Conservation (phyloP, 1,140 invertebrate genomes). For the Macrosteles quadrilineatus region DNA sequence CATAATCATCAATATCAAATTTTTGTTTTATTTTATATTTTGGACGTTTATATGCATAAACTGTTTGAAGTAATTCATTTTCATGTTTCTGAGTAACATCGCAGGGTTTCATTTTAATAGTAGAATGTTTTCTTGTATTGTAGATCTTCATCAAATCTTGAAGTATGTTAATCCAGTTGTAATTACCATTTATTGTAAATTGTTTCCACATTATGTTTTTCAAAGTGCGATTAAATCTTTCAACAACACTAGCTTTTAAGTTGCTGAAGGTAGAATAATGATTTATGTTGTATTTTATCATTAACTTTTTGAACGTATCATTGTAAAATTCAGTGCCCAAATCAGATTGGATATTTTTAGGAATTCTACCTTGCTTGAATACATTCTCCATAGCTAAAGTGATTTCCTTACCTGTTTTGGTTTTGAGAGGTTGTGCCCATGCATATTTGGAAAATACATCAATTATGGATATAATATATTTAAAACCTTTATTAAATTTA, state of each 20-base stretch:
- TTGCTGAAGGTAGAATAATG: neutral
- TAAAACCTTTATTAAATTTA: slow-evolving; percentile 45
- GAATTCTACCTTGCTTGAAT: neutral
- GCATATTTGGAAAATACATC: slow-evolving; percentile 46
- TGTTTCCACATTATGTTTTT: neutral
- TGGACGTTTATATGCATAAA: too few relatives aligned
- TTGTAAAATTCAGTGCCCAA: slow-evolving; percentile 23
- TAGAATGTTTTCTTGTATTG: slow-evolving; percentile 12
- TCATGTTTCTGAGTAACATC: neutral
- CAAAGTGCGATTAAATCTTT: neutral
- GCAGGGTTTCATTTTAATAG: slow-evolving; percentile 5
- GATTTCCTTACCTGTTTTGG: neutral
- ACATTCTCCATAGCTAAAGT: neutral
- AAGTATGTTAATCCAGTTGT: slow-evolving; percentile 10
- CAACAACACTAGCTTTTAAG: neutral
- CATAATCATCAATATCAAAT: slow-evolving; percentile 29
- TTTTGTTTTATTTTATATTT: slow-evolving; percentile 12
- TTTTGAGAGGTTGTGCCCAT: neutral
- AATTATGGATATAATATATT: slow-evolving; percentile 50
- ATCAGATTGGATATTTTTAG: slow-evolving; percentile 17
- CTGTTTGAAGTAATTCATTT: neutral
- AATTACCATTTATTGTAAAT: slow-evolving; percentile 2
- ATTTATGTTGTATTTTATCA: neutral
- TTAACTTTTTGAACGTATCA: neutral
- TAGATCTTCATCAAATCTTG: neutral